A percentile compares a stretch with the other conserved stretches of the same genome.
Conservation (phyloP, 2,797 vertebrate genomes). For the Lacerta bilineata region DNA sequence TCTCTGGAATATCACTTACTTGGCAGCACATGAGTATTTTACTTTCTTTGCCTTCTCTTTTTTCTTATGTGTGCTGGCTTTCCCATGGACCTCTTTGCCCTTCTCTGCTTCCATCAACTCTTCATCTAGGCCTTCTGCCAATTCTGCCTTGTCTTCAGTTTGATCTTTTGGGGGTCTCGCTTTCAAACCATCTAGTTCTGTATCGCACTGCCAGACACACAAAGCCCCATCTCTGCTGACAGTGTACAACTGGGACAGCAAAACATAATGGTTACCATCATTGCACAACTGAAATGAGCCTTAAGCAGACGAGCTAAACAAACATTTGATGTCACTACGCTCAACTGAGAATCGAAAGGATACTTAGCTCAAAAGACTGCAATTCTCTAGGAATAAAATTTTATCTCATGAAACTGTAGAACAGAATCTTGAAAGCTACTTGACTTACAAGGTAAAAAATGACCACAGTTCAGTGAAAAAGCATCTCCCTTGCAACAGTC, state of each 20-base stretch:
- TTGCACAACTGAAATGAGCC: fast-evolving
- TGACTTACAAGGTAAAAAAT: neutral
- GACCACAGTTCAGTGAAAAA: no score
- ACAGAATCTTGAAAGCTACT: neutral
- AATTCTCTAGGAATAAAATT: neutral
- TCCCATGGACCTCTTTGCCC: conserved; percentile 87
- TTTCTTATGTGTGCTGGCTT: conserved; percentile 68
- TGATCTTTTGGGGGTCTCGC: conserved; percentile 68
- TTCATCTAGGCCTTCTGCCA: conserved; percentile 56
- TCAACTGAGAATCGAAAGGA: neutral
- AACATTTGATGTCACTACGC: neutral
- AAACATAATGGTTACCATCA: fast-evolving
- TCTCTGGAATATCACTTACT: conserved; percentile 81
- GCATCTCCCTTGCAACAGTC: no score
- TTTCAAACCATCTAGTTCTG: conserved; percentile 83
- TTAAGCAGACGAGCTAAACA: neutral
- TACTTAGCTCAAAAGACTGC: neutral
- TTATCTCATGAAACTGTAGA: neutral
- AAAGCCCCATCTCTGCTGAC: conserved; percentile 92
- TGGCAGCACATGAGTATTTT: conserved; percentile 86
- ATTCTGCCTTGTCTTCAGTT: conserved; percentile 53
- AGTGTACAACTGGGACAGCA: conserved; percentile 88
- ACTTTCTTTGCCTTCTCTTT: conserved; percentile 84
- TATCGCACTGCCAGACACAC: conserved; percentile 95
- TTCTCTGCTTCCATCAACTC: conserved; percentile 71